Percentiles rank a stretch among this genome's conserved stretches.
These are phyloP conservation scores for Zaprionus lineosus DNA, from an alignment of 2,888 invertebrate species.

Conservation along the genomic window DNA sequence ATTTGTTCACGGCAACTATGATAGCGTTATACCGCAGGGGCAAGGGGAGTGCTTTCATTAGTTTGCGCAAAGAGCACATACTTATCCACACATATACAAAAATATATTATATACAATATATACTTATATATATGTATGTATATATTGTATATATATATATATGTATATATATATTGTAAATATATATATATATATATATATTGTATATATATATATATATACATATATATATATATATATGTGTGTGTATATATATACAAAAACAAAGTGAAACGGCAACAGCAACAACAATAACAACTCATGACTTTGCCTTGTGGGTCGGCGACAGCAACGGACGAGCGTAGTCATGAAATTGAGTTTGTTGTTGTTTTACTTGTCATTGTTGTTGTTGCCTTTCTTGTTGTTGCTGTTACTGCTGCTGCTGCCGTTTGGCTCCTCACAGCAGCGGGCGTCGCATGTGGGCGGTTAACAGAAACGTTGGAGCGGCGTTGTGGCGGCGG, in stretches of 20 bases:
- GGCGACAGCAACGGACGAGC: slow-evolving; percentile 51
- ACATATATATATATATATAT: slow-evolving; percentile 4
- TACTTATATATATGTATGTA: slow-evolving; percentile 1
- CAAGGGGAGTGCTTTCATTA: too few species aligned
- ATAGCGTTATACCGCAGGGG: too few species aligned
- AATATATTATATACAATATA: neutral
- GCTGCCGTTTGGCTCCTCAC: slow-evolving; percentile 49
- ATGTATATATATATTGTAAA: neutral
- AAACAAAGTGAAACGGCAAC: slow-evolving; percentile 50
- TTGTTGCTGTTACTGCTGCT: slow-evolving; percentile 32
- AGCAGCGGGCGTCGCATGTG: slow-evolving; percentile 62
- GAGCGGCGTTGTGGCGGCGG: slow-evolving; percentile 52
- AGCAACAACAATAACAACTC: slow-evolving; percentile 41
- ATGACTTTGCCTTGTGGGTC: slow-evolving; percentile 56
- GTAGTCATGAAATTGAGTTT: slow-evolving; percentile 61
- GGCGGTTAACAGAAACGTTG: slow-evolving; percentile 62
- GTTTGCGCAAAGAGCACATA: neutral
- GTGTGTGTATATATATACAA: slow-evolving; percentile 25
- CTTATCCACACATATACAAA: slow-evolving; percentile 1
- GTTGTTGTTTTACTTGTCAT: neutral
- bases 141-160: neutral
- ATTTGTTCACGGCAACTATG: too few species aligned
- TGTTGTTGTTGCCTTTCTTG: slow-evolving; percentile 1
- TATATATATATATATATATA: slow-evolving; percentile 3
- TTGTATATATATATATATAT: neutral